These are phyloP conservation scores for Amia ocellicauda DNA, from an alignment of 2,113 vertebrate genomes.

Conservation along the genomic window DNA sequence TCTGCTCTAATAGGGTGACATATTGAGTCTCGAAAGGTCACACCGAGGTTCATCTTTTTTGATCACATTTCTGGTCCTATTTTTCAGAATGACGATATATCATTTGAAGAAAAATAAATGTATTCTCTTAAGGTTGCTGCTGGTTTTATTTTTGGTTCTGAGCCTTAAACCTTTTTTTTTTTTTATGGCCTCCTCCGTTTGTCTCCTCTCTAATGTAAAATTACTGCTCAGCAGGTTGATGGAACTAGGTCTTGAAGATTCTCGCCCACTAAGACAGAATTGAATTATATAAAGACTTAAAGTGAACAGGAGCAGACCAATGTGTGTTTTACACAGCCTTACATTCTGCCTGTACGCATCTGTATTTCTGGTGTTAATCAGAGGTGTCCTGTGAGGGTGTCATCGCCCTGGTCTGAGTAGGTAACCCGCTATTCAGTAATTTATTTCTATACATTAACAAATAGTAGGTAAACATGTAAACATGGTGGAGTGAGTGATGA, in stretches of 20 bases:
- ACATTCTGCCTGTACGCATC: too few species aligned
- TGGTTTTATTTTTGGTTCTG: constrained; percentile 17
- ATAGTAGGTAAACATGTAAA: too few species aligned
- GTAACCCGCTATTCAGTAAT: too few species aligned
- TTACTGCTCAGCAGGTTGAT: constrained; percentile 17
- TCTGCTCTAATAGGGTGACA: constrained; percentile 46
- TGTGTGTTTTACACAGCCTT: too few species aligned
- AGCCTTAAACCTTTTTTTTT: constrained; percentile 12
- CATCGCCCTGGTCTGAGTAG: too few species aligned
- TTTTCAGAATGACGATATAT: constrained; percentile 45
- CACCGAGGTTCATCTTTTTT: constrained; percentile 49
- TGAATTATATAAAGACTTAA: too few species aligned
- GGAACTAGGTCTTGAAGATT: constrained; percentile 10
- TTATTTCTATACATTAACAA: too few species aligned
- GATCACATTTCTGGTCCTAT: constrained; percentile 51
- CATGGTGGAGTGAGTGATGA: too few species aligned
- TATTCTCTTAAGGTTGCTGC: constrained; percentile 30
- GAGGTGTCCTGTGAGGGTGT: too few species aligned
- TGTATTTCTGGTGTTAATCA: too few species aligned
- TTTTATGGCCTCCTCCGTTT: not conserved
- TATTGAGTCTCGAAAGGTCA: constrained; percentile 51
- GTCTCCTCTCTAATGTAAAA: constrained; percentile 16
- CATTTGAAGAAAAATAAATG: constrained; percentile 24
- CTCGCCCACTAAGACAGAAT: too few species aligned
- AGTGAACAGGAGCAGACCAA: too few species aligned